Evolutionary conservation across 2,888 invertebrate species (phyloP), one percentile per base, ranked within the genome.

Genomic region (Dioctria linearis): DNA sequence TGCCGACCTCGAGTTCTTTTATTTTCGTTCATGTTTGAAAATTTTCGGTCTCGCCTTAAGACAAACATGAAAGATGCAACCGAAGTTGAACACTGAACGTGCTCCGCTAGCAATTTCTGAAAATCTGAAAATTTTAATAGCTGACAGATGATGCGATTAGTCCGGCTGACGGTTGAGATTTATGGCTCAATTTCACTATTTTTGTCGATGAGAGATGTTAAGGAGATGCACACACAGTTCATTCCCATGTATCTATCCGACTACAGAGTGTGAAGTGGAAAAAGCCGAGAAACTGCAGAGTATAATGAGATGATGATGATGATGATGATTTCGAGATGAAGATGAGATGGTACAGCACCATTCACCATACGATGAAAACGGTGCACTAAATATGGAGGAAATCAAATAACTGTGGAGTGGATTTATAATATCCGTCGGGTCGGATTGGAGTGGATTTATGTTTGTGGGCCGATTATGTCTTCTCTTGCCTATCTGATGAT

Each of bases 91-190:
- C 2, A 25, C 63, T 63, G 76, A 76, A 76, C 76, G 76, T 76
- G 76, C 76, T 63, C 39, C 49, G 43, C 5, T 63, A 43, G 63
- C 63, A 43, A 63, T 63, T 79, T 79, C 67, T 42, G 57, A 67
- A 79, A 54, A 79, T 57, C 51, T 57, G 66, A 79, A 79, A 79
- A 67, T 79, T 80, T 80, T 82, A 82, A 81, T 82, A 67, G 80
- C 79, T 81, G 82, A 82, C 82, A 82, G 82, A 82, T 82, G 82
- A 80, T 81, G 81, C 65, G 81, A 81, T 81, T 82, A 82, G 81
- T 79, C 66, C 46, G 67, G 66, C 79, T 79, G 79, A 79, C 79
- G 67, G 79, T 46, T 46, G 39, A 79, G 79, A 79, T 79, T 79
- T 79, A 79, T 79, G 25, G 79, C 57, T 67, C 67, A 79, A 79